A percentile compares a stretch with the other conserved stretches of the same genome.
These are phyloP conservation scores for Gisinianus flammeolus DNA, from an alignment of 2,888 invertebrate genomes.

Conservation along the genomic window DNA sequence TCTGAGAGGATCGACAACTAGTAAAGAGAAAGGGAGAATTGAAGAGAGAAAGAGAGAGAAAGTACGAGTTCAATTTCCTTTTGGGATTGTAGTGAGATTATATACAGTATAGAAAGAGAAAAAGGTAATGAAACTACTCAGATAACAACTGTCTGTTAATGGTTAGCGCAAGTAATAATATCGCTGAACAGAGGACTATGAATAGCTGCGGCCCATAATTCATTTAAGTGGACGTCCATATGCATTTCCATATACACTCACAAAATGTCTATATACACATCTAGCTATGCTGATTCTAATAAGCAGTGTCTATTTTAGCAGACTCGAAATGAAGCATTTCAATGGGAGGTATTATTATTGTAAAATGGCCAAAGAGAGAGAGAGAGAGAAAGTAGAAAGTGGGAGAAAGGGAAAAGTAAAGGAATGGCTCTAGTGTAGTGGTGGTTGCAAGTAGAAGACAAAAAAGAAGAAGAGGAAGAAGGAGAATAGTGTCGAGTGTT, in stretches of 20 bases:
- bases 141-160: background rate
- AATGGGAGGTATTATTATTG: conserved; percentile 27
- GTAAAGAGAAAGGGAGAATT: too few species aligned
- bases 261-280: background rate
- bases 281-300: background rate
- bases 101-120: too few species aligned
- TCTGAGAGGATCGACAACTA: too few species aligned
- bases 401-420: background rate
- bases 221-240: background rate
- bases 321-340: conserved; percentile 10
- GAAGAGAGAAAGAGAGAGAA: too few species aligned
- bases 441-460: background rate
- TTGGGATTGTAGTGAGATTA: too few species aligned
- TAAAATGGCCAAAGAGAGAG: conserved; percentile 18
- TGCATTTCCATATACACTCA: background rate
- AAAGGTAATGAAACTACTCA: too few species aligned
- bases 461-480: background rate
- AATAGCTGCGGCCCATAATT: background rate
- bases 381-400: background rate
- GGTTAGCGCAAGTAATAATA: background rate
- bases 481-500: conserved; percentile 30
- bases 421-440: background rate
- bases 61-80: too few species aligned
- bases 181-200: background rate
- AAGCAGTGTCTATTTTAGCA: background rate